These are phyloP conservation scores for Ginglymostoma cirratum DNA, from an alignment of 2,113 vertebrate genomes.

Conservation along the genomic window DNA sequence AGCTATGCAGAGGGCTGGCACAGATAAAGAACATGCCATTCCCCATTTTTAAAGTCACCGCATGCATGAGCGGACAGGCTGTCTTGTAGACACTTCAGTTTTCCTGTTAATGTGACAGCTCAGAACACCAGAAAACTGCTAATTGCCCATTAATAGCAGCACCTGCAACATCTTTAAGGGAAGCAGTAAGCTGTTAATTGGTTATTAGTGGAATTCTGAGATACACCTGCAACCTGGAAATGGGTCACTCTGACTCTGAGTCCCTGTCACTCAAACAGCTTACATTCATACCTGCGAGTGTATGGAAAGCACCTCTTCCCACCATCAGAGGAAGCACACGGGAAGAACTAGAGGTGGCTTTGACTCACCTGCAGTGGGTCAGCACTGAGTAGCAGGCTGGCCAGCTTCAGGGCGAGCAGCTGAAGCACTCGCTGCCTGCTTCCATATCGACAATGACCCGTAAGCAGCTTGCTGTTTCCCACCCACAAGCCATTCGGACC, in stretches of 20 bases:
- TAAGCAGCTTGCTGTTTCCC: not conserved
- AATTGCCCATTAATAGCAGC: slow-evolving; percentile 3
- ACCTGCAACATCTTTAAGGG: slow-evolving; percentile 2
- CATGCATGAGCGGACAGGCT: not conserved
- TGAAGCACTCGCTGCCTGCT: not conserved
- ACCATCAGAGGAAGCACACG: not conserved
- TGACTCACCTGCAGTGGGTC: not conserved
- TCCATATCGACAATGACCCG: not conserved
- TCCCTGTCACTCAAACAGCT: not conserved
- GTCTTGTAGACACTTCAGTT: not conserved
- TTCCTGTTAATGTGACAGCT: not conserved
- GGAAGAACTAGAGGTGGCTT: not conserved
- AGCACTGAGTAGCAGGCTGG: not conserved
- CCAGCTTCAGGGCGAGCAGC: not conserved
- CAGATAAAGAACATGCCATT: not conserved
- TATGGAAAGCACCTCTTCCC: not conserved
- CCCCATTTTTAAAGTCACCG: not conserved
- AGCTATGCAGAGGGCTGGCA: not conserved
- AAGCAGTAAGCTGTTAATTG: not conserved
- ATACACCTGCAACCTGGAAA: not conserved
- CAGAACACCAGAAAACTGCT: not conserved
- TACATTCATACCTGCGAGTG: not conserved
- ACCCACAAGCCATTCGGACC: not conserved
- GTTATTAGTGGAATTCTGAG: not conserved
- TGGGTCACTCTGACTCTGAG: not conserved